Percentiles rank a stretch among this genome's conserved stretches.
phyloP scores from a whole-genome alignment of 2,888 invertebrate species.

The Baronia brevicornis region DNA sequence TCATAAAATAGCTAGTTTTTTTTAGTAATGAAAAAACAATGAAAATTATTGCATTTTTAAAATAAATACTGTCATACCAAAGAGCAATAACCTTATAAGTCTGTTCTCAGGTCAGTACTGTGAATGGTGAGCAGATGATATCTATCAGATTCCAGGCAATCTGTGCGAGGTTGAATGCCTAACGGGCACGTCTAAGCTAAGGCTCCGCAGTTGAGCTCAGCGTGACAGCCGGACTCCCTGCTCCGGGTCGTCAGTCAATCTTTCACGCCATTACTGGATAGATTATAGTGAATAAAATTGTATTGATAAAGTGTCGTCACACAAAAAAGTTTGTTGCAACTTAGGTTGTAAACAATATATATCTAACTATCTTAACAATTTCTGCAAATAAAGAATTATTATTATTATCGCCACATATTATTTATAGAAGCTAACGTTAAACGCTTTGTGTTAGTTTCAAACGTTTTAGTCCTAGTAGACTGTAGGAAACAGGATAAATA shows the following conservation, averaged over 20 bases:
- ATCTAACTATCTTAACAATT: too few relatives aligned
- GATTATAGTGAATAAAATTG: constrained; percentile 38
- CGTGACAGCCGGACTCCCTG: constrained; percentile 38
- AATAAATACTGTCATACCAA: too few relatives aligned
- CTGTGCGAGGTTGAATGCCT: constrained; percentile 58
- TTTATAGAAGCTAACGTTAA: too few relatives aligned
- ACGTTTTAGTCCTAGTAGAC: too few relatives aligned
- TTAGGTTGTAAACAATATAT: too few relatives aligned
- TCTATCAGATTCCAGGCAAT: constrained; percentile 58
- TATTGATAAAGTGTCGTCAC: constrained; percentile 33
- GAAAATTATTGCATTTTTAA: too few relatives aligned
- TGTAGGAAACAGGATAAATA: too few relatives aligned
- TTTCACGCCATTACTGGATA: constrained; percentile 41
- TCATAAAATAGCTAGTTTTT: too few relatives aligned
- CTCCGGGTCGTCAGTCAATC: constrained; percentile 57
- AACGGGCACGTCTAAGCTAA: constrained; percentile 51
- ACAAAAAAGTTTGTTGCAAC: constrained; percentile 39
- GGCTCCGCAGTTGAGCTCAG: constrained; percentile 30
- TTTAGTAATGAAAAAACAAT: too few relatives aligned
- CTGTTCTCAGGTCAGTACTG: constrained; percentile 8
- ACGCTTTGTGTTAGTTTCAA: too few relatives aligned
- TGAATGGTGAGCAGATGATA: constrained; percentile 46
- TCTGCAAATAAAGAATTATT: too few relatives aligned
- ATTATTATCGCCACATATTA: too few relatives aligned
- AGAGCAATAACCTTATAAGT: constrained; percentile 10